Conservation (phyloP, 35 echinoderm and acorn worm species). For the Ptychodera flava region DNA sequence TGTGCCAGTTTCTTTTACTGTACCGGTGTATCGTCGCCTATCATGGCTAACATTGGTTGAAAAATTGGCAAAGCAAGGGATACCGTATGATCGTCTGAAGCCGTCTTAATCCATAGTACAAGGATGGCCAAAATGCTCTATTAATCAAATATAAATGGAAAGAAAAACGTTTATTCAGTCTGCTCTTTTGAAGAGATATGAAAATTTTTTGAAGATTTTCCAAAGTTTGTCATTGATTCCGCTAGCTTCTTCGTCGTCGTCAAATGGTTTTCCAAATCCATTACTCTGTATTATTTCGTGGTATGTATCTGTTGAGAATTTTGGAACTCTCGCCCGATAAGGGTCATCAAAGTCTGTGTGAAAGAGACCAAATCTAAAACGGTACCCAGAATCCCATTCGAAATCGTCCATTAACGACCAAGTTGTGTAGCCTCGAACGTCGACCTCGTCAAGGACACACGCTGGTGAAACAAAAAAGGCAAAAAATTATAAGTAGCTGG, state of each 20-base stretch:
- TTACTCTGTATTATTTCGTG: not conserved
- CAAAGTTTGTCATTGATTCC: not conserved
- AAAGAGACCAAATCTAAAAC: not conserved
- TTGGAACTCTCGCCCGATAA: not conserved
- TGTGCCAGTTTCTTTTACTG: not conserved
- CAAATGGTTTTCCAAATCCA: not conserved
- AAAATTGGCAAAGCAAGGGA: not conserved
- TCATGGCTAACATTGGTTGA: not conserved
- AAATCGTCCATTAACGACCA: slow-evolving; percentile 8
- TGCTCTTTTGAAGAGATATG: not conserved
- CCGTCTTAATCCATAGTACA: not conserved
- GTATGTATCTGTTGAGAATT: not conserved
- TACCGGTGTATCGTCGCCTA: not conserved
- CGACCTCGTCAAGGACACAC: not conserved
- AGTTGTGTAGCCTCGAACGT: not conserved
- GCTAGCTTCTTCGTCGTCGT: not conserved
- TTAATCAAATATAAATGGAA: not conserved
- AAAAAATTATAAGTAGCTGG: not conserved
- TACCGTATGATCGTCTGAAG: not conserved
- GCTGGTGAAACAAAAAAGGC: not conserved
- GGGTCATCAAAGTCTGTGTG: not conserved
- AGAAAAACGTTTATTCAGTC: not conserved
- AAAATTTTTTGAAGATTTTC: not conserved
- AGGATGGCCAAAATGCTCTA: not conserved
- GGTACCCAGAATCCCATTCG: slow-evolving; percentile 7